A percentile compares a stretch with the other conserved stretches of the same genome.
Conservation (phyloP, 2,888 invertebrate species). For the Euplexia lucipara region DNA sequence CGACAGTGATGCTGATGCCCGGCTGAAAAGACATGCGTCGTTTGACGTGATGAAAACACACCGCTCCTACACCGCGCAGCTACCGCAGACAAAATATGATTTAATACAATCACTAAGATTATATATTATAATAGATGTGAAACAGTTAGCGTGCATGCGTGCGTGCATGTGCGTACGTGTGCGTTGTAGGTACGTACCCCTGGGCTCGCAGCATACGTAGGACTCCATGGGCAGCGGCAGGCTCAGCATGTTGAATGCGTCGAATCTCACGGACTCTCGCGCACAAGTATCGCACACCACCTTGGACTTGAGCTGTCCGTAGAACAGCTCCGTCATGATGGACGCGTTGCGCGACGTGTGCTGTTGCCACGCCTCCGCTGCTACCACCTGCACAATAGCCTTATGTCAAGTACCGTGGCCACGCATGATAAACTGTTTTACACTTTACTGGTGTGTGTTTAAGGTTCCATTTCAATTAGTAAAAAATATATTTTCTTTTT, state of each 20-base stretch:
- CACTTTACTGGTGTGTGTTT: no score
- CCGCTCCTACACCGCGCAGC: no score
- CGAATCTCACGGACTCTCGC: slow-evolving; percentile 96
- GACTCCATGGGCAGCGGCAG: slow-evolving; percentile 98
- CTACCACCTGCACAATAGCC: slow-evolving; percentile 81
- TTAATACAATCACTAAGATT: no score
- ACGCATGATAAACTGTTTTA: no score
- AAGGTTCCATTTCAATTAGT: no score
- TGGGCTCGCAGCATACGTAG: slow-evolving; percentile 94
- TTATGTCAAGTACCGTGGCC: background rate
- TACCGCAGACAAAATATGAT: no score
- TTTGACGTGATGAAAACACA: no score
- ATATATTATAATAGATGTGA: no score
- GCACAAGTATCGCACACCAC: slow-evolving; percentile 96
- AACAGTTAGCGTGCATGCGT: background rate
- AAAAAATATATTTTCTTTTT: no score
- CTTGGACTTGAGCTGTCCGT: slow-evolving; percentile 97
- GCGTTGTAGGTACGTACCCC: slow-evolving; percentile 88
- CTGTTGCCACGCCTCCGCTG: slow-evolving; percentile 95
- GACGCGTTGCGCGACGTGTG: slow-evolving; percentile 96
- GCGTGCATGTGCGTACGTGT: background rate
- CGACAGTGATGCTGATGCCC: no score
- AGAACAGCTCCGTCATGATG: slow-evolving; percentile 97
- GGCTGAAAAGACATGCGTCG: no score
- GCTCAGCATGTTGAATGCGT: slow-evolving; percentile 97